Percentiles rank a stretch among this genome's conserved stretches.
phyloP scores from a whole-genome alignment of 2,797 vertebrate species.

The Lateolabrax maculatus region DNA sequence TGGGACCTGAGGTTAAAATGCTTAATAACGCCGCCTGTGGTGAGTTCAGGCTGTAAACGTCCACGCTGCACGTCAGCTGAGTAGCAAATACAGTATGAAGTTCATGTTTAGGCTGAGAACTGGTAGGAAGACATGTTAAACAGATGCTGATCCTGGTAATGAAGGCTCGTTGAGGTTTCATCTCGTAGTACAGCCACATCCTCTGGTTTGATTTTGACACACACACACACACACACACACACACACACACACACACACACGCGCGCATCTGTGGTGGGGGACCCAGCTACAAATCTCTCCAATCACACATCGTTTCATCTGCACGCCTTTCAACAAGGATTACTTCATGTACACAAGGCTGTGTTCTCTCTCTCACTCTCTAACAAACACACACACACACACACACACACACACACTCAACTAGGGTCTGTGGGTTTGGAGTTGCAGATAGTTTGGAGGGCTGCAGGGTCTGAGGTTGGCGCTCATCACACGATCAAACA shows the following conservation, averaged over 20 bases:
- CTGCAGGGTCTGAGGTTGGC: conserved; percentile 31
- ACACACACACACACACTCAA: conserved; percentile 15
- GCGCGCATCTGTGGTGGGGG: conserved; percentile 53
- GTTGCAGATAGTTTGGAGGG: conserved; percentile 33
- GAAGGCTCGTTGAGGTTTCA: conserved; percentile 33
- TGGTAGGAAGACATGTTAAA: conserved; percentile 40
- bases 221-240: no score
- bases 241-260: conserved; percentile 34
- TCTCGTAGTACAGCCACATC: conserved; percentile 51
- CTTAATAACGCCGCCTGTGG: neutral
- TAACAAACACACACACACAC: neutral
- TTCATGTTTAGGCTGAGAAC: conserved; percentile 33
- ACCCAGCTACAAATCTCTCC: conserved; percentile 49
- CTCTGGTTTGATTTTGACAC: conserved; percentile 38
- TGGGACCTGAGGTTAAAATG: neutral
- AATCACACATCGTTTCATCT: conserved; percentile 68
- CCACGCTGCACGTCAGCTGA: neutral
- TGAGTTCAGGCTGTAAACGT: neutral
- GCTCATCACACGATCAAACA: conserved; percentile 51
- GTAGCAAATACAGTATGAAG: conserved; percentile 27
- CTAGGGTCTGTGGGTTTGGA: conserved; percentile 34
- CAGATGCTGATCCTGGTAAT: conserved; percentile 42
- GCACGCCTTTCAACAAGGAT: conserved; percentile 61
- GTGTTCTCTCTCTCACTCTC: neutral
- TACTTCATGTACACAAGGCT: conserved; percentile 53